Evolutionary conservation across 1,140 invertebrate species (phyloP), one percentile per base, ranked within the genome.

Genomic region (Meloidogyne hapla): DNA sequence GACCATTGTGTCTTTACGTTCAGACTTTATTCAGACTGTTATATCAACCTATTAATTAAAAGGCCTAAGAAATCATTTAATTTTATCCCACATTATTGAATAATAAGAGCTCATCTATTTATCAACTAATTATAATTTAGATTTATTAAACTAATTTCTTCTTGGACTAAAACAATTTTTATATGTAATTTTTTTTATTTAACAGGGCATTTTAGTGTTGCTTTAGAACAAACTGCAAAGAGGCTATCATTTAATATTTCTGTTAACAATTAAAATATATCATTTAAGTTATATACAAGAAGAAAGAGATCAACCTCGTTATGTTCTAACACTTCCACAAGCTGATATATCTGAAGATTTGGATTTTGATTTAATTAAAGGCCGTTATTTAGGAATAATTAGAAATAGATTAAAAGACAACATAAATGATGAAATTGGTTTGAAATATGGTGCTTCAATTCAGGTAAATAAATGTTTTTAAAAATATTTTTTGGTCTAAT

Each of bases 311-410:
- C 18, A 56, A 18, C 45, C 69, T 0, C 69, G 18, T 10, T 28
- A 45, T 21, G 18, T 18, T 45, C 45, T 45, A 61, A 56, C 69
- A n/a, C 61, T 70, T 42, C 25, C 28, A 42, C 23, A 67, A 6
- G 65, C 65, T 67, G 65, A 38, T 38, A 5, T 67, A 42, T 42
- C 9, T 25, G 5, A 73, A 8, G 12, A 65, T 63, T 23, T 73
- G 71, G 56, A 65, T 25, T 73, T 73, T 33, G 56, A 73, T 40
- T 13, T 1, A 45, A 21, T 73, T 38, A 73, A 73, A 64, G 33
- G 71, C 1, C 71, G 71, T 73, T 73, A 73, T 73, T 15, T 73
- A 64, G 23, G 40, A 42, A 67, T 38, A 67, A 67, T 67, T 21
- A 18, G n/a, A 9, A 23, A 67, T 18, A 67, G 15, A 63, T 2